Conservation (phyloP, 2,113 vertebrate species). For the Phrynosoma platyrhinos region DNA sequence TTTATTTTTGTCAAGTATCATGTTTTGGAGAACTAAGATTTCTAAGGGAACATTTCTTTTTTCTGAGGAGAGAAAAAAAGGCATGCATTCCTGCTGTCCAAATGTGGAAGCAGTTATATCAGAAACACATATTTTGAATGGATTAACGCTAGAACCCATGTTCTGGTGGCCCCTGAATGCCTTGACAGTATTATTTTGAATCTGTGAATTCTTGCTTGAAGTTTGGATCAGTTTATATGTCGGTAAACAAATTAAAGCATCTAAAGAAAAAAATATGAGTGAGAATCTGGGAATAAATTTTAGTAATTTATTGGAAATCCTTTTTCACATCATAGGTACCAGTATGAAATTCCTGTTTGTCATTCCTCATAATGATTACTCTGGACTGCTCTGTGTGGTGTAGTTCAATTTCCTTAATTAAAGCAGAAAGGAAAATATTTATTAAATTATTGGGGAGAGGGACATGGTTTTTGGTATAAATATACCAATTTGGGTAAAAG, state of each 20-base stretch:
- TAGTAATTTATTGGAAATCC: not conserved
- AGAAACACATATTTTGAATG: not conserved
- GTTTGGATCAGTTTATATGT: not conserved
- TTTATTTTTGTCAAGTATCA: conserved; percentile 14
- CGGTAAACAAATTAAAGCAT: not conserved
- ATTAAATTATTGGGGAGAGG: too few species aligned
- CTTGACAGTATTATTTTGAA: not conserved
- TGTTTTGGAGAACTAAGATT: not conserved
- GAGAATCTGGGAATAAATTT: not conserved
- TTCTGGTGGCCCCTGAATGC: not conserved
- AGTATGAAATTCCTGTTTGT: not conserved
- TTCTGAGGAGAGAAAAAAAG: not conserved
- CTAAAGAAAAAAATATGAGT: not conserved
- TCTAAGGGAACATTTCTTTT: not conserved
- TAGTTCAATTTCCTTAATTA: not conserved
- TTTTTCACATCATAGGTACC: not conserved
- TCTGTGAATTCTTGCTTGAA: not conserved
- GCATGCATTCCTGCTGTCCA: not conserved
- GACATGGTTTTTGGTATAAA: too few species aligned
- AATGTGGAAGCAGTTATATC: too few species aligned
- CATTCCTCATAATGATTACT: too few species aligned
- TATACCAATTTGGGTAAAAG: too few species aligned
- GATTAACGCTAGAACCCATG: not conserved
- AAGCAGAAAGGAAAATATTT: not conserved
- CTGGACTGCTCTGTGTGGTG: not conserved